Conservation (phyloP, 2,888 invertebrate species). For the Rambutsinella grinnellia region DNA sequence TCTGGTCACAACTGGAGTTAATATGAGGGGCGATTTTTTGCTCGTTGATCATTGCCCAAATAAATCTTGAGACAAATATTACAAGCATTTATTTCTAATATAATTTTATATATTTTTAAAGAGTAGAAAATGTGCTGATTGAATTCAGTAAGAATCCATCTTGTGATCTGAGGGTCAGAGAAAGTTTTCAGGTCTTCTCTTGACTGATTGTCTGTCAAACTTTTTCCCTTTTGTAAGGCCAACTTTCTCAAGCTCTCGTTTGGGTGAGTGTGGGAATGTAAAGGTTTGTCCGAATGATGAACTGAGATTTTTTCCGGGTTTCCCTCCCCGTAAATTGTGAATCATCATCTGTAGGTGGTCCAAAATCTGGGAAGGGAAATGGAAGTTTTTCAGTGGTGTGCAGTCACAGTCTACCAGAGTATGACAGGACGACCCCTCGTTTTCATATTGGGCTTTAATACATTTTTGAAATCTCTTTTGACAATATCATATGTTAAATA, state of each 20-base stretch:
- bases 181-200: slow-evolving; percentile 27
- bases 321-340: slow-evolving; percentile 15
- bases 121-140: not conserved
- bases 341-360: slow-evolving; percentile 37
- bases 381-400: no score
- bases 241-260: not conserved
- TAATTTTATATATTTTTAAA: not conserved
- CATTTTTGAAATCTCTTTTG: slow-evolving; percentile 45
- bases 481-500: slow-evolving; percentile 48
- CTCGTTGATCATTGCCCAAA: slow-evolving; percentile 44
- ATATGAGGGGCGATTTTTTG: slow-evolving; percentile 28
- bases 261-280: not conserved
- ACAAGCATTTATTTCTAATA: no score
- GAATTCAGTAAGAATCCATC: slow-evolving; percentile 27
- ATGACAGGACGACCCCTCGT: slow-evolving; percentile 30
- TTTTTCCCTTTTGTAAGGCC: slow-evolving; percentile 17
- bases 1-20: slow-evolving; percentile 49
- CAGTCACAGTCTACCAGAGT: slow-evolving; percentile 1
- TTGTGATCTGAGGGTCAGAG: slow-evolving; percentile 23
- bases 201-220: slow-evolving; percentile 55
- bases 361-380: slow-evolving; percentile 2
- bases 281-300: slow-evolving; percentile 23
- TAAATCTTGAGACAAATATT: slow-evolving; percentile 34
- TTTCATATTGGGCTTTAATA: slow-evolving; percentile 34
- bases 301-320: slow-evolving; percentile 47